A percentile compares a stretch with the other conserved stretches of the same genome.
phyloP scores from a whole-genome alignment of 1,140 invertebrate species.

The Hyles euphorbiae region DNA sequence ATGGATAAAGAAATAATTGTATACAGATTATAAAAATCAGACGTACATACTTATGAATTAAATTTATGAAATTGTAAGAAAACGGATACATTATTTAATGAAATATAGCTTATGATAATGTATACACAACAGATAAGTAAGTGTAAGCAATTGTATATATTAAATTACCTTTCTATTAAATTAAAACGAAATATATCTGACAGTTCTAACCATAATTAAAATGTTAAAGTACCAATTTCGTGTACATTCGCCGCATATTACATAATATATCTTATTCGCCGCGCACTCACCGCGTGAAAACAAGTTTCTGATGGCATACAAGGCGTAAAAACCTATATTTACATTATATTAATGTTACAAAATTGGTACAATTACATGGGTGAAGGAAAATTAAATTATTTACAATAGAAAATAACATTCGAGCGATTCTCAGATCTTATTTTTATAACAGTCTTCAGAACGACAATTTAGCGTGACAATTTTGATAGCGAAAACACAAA shows the following conservation, averaged over 20 bases:
- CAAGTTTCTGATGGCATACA: background rate
- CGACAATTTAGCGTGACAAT: background rate
- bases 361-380: slow-evolving; percentile 22
- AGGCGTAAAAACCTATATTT: slow-evolving; percentile 31
- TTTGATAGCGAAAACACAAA: too few relatives aligned
- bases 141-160: slow-evolving; percentile 26
- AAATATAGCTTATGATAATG: background rate
- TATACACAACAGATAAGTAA: slow-evolving; percentile 1
- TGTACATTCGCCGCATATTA: background rate
- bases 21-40: too few relatives aligned
- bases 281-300: too few relatives aligned
- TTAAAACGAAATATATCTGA: slow-evolving; percentile 14
- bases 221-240: slow-evolving; percentile 26
- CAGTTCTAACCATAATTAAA: slow-evolving; percentile 4
- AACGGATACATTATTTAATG: too few relatives aligned
- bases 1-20: too few relatives aligned
- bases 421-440: slow-evolving; percentile 5
- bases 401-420: slow-evolving; percentile 19
- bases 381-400: slow-evolving; percentile 23
- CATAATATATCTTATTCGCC: too few relatives aligned
- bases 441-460: background rate
- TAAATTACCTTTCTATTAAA: slow-evolving; percentile 25
- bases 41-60: too few relatives aligned
- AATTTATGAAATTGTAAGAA: too few relatives aligned
- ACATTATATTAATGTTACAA: slow-evolving; percentile 18